Evolutionary conservation across 2,797 vertebrate species (phyloP), one percentile per base, ranked within the genome.

Genomic region (Syngnathus acus): DNA sequence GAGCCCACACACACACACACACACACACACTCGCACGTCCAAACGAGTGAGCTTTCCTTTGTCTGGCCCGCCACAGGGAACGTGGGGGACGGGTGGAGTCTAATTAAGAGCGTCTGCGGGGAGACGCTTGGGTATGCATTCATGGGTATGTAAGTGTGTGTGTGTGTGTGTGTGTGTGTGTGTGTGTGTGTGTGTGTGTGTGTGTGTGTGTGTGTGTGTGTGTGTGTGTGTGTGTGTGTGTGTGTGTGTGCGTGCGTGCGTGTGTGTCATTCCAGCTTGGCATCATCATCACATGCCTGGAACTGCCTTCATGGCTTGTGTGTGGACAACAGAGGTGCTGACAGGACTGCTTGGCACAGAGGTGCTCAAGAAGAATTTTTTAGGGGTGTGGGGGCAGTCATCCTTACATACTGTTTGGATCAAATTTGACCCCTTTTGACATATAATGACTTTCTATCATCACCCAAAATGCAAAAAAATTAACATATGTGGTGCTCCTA

Each of bases 241-340:
- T 66, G 75, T 76, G 79, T 23, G 76, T 85, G 89, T 91, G 60
- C 21, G 60, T 70, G 72, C 76, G 74, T 72, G 73, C 66, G 73
- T 76, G 79, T 23, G 77, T 85, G 89, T 91, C 89, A 89, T 90
- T 90, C 83, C 82, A 80, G 82, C 86, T 92, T 91, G 90, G 89
- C 90, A 88, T 93, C 89, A 90, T 86, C 82, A 78, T 86, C 90
- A 91, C 88, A 85, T 84, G 82, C 83, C 84, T 92, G 89, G 88
- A 89, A 87, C 87, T 82, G 85, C 81, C 87, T 89, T 82, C 77
- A 80, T 76, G 81, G 84, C 78, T 90, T 88, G 85, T 88, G 88
- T 85, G 70, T 50, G 45, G 21, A 47, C 23, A 13, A 38, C 39
- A 42, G 45, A 50, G 58, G 53, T 48, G 64, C 39, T 38, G 59